Conservation (phyloP, 2,888 invertebrate species). For the Orthosia gothica region DNA sequence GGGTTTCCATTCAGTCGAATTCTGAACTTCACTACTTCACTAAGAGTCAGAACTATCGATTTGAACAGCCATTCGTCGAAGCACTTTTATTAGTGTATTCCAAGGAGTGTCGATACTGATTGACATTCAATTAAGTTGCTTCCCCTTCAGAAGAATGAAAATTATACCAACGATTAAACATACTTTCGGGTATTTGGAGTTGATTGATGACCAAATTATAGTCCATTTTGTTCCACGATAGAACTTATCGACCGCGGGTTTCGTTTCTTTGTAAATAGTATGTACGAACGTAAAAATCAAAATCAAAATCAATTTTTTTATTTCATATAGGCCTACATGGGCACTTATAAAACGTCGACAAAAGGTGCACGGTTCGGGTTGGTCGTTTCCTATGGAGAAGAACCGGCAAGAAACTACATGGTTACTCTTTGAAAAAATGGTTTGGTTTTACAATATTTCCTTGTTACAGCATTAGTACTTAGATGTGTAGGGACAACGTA, state of each 20-base stretch:
- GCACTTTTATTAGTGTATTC: neutral
- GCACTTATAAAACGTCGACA: too few relatives aligned
- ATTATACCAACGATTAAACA: constrained; percentile 22
- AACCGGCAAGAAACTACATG: too few relatives aligned
- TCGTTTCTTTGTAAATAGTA: neutral
- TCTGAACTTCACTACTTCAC: too few relatives aligned
- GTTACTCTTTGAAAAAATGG: too few relatives aligned
- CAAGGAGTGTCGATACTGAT: neutral
- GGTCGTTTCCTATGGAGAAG: too few relatives aligned
- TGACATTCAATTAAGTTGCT: constrained; percentile 19
- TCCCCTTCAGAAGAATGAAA: constrained; percentile 10
- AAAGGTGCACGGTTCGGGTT: too few relatives aligned
- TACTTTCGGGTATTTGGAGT: neutral
- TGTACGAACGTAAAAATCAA: neutral
- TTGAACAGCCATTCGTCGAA: neutral
- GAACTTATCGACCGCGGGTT: neutral
- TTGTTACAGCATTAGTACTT: too few relatives aligned
- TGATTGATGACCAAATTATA: constrained; percentile 41
- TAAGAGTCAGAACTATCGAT: neutral
- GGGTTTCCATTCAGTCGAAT: too few relatives aligned
- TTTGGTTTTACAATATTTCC: too few relatives aligned
- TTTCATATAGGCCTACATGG: too few relatives aligned
- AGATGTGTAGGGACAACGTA: too few relatives aligned
- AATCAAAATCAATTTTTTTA: too few relatives aligned
- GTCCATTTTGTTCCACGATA: constrained; percentile 13